These are phyloP conservation scores for Xiphophorus hellerii DNA, from an alignment of 2,113 vertebrate species.

Conservation along the genomic window DNA sequence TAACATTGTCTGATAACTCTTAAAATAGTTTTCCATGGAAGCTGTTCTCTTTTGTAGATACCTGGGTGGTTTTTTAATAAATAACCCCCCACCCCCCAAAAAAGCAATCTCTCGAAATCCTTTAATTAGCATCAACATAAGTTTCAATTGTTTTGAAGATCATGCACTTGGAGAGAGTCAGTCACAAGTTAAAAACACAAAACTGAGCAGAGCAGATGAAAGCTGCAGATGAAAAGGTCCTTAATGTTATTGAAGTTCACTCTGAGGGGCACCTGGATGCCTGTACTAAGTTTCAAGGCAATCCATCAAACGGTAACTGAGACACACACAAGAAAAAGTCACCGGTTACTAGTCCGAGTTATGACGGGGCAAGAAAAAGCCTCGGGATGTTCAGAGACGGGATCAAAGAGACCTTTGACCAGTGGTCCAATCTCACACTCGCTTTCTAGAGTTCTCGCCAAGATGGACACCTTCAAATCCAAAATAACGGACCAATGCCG, in stretches of 20 bases:
- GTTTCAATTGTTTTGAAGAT: background rate
- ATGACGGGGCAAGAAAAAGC: background rate
- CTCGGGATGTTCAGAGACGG: background rate
- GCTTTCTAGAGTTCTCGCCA: conserved; percentile 1
- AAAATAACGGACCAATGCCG: conserved; percentile 41
- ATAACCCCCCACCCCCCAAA: too few relatives aligned
- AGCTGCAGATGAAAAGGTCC: background rate
- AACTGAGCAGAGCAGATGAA: background rate
- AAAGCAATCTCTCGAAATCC: too few relatives aligned
- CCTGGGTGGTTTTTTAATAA: too few relatives aligned
- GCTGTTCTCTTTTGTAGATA: too few relatives aligned
- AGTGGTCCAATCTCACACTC: background rate
- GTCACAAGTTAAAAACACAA: background rate
- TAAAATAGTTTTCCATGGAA: too few relatives aligned
- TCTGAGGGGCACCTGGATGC: background rate
- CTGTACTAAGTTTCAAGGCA: background rate
- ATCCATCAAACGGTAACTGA: background rate
- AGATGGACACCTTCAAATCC: conserved; percentile 30
- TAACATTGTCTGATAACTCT: background rate
- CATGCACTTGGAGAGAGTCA: background rate
- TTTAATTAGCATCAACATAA: too few relatives aligned
- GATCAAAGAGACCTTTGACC: background rate
- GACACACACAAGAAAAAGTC: background rate
- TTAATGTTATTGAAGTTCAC: background rate
- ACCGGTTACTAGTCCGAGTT: background rate